Evolutionary conservation across 2,797 vertebrate species (phyloP), one percentile per base, ranked within the genome.

Genomic region (Oreonectes daqikongensis): DNA sequence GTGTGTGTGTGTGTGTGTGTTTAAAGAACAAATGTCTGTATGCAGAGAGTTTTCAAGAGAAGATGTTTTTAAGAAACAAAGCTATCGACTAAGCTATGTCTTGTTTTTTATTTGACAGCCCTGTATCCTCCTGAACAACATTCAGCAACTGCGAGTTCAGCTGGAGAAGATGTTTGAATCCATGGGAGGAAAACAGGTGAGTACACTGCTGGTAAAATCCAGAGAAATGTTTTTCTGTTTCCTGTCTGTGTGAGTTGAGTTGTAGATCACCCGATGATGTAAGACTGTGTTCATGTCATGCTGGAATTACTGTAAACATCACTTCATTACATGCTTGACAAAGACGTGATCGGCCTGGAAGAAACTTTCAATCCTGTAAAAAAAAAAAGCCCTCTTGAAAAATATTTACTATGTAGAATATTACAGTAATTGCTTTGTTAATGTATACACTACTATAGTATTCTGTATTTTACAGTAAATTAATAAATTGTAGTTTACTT

Each of bases 111-210:
- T 84, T 55, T 86, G 69, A 75, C 80, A 99, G 98, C 92, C 98
- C 83, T 99, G 96, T 86, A 97, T 99, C 90, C 84, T 99, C 87
- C 94, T 99, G 89, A 99, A 99, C 89, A 99, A 99, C 89, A 97
- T 99, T 80, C 98, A 99, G 82, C 98, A 99, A 69, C 84, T 99
- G 18, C 90, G 98, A 28, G 96, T 99, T 72, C 97, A 98, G 77
- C 94, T 99, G 84, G 98, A 99, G 90, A 99, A 99, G 89, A 97
- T 98, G 97, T 99, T 99, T 84, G 97, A 99, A 89, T 96, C 97
- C 69, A 99, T 99, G 97, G 97, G 97, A 64, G 98, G 98, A 46
- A 99, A 98, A 89, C 96, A 99, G 95, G 98, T 99, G 79, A 77
- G 92, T 35, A 42, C 35, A 44, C 44, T 7, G 2, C 22, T 42